Conservation (phyloP, 2,113 vertebrate species). For the Ia io region DNA sequence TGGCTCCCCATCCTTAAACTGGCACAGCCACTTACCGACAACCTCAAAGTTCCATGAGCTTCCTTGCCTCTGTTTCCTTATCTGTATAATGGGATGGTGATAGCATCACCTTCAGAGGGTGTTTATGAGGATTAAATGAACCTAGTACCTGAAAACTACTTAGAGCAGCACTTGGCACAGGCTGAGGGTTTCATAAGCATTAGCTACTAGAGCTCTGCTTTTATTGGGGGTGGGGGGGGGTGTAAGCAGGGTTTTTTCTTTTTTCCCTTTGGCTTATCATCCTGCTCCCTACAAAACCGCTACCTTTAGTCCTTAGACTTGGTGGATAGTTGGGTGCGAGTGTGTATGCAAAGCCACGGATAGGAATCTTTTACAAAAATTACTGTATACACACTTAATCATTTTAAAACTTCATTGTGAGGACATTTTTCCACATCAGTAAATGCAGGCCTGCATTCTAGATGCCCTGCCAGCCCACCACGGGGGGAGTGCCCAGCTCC, state of each 20-base stretch:
- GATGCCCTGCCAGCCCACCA: neutral
- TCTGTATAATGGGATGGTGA: neutral
- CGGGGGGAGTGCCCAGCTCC: neutral
- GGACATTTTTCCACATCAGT: neutral
- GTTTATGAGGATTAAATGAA: neutral
- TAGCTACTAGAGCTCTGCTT: neutral
- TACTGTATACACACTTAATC: neutral
- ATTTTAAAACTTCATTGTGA: neutral
- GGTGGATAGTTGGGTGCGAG: neutral
- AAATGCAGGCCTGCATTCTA: neutral
- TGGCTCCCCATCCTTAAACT: neutral
- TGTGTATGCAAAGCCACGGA: neutral
- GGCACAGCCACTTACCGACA: neutral
- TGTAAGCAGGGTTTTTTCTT: too few relatives aligned
- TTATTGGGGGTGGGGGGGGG: neutral
- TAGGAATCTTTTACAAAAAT: neutral
- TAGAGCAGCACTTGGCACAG: neutral
- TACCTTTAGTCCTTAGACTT: neutral
- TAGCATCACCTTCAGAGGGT: too few relatives aligned
- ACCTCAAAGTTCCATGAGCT: neutral
- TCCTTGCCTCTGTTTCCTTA: neutral
- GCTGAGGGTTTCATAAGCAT: neutral
- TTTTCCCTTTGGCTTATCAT: neutral
- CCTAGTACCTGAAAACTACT: neutral
- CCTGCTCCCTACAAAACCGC: neutral